Conservation (phyloP, 2,113 vertebrate species). For the Lethenteron reissneri region DNA sequence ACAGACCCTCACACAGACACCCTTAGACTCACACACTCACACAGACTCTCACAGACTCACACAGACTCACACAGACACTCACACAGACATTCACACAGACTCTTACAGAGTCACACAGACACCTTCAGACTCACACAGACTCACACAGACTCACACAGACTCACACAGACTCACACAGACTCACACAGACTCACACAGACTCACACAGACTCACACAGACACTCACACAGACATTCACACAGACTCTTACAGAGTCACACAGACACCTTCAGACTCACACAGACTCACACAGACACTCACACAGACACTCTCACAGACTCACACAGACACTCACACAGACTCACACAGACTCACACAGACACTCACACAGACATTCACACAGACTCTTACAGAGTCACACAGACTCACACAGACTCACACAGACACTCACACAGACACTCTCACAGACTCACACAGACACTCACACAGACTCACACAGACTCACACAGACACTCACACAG, state of each 20-base stretch:
- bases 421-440: background rate
- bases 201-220: background rate
- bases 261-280: too few relatives aligned
- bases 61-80: background rate
- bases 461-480: background rate
- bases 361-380: background rate
- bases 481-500: background rate
- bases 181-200: background rate
- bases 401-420: background rate
- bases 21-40: background rate
- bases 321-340: conserved; percentile 4
- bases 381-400: background rate
- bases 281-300: background rate
- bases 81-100: background rate
- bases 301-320: background rate
- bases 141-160: background rate
- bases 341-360: background rate
- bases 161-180: background rate
- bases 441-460: background rate
- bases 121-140: conserved; percentile 1
- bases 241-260: too few relatives aligned
- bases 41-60: background rate
- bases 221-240: background rate
- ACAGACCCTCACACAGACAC: background rate
- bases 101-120: background rate